These are phyloP conservation scores for Taphrorychus bicolor DNA, from an alignment of 2,888 invertebrate genomes.

Conservation along the genomic window DNA sequence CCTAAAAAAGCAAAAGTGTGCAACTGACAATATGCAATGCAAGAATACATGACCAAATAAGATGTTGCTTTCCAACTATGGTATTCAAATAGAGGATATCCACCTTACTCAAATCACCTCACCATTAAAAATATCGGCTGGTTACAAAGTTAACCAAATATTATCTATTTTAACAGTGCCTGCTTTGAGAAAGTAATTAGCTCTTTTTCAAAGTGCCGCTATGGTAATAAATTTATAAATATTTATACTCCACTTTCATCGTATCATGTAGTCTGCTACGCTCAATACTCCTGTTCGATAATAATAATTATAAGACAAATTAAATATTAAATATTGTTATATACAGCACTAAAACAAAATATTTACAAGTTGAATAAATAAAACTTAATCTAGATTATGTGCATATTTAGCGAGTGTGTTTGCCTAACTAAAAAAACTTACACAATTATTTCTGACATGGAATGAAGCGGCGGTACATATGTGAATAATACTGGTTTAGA, in stretches of 20 bases:
- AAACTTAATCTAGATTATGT: slow-evolving; percentile 2
- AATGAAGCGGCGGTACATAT: too few species aligned
- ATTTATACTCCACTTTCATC: background rate
- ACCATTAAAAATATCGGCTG: too few species aligned
- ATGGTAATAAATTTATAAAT: background rate
- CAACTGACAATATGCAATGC: too few species aligned
- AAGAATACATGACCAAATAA: too few species aligned
- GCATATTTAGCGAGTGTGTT: slow-evolving; percentile 10
- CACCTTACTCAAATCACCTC: too few species aligned
- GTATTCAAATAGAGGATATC: too few species aligned
- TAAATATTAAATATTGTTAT: background rate
- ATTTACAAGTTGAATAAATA: slow-evolving; percentile 20
- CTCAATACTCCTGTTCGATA: background rate
- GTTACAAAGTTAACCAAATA: too few species aligned
- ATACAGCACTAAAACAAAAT: slow-evolving; percentile 8
- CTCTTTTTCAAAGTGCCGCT: background rate
- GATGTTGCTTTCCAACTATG: too few species aligned
- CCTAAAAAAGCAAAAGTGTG: too few species aligned
- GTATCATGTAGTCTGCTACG: background rate
- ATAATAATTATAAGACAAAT: background rate
- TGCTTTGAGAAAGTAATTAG: background rate
- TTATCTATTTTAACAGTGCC: background rate
- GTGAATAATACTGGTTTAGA: too few species aligned
- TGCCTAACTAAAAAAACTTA: background rate
- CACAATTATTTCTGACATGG: background rate